A percentile compares a stretch with the other conserved stretches of the same genome.
These are phyloP conservation scores for Australoheros scitulus DNA, from an alignment of 2,113 vertebrate genomes.

Conservation along the genomic window DNA sequence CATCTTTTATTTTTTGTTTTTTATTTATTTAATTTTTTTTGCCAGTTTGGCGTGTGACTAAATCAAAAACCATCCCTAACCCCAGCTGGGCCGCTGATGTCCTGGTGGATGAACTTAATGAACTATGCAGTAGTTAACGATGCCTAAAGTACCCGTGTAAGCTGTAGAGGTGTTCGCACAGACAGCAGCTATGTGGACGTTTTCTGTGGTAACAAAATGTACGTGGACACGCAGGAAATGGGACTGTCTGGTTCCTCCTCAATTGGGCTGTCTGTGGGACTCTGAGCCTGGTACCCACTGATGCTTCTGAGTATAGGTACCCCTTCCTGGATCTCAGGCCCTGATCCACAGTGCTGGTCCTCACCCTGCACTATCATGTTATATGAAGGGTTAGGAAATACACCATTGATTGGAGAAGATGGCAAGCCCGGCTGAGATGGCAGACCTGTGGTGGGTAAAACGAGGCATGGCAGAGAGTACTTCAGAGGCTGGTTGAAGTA, in stretches of 20 bases:
- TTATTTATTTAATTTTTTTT: not conserved
- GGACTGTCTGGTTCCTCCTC: not conserved
- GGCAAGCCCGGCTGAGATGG: not conserved
- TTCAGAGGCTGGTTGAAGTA: slow-evolving; percentile 8
- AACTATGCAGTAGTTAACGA: not conserved
- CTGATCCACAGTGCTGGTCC: not conserved
- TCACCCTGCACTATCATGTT: not conserved
- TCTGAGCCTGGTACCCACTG: slow-evolving; percentile 37
- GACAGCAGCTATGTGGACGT: not conserved
- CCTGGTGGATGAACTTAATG: not conserved
- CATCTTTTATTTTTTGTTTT: not conserved
- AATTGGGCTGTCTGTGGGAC: not conserved
- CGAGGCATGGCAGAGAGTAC: accelerated
- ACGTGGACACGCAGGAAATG: slow-evolving; percentile 30
- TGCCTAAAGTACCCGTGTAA: not conserved
- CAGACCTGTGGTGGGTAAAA: not conserved
- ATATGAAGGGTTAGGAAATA: slow-evolving; percentile 47
- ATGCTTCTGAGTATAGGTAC: not conserved
- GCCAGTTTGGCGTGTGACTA: not conserved
- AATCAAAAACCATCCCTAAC: not conserved
- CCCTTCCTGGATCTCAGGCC: not conserved
- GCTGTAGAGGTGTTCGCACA: not conserved
- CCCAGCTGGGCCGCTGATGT: no score
- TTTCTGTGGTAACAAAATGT: slow-evolving; percentile 36
- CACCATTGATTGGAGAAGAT: not conserved